Base-by-base conservation (phyloP, 2,797 vertebrate genomes). In the Sebastes flavidus region DNA sequence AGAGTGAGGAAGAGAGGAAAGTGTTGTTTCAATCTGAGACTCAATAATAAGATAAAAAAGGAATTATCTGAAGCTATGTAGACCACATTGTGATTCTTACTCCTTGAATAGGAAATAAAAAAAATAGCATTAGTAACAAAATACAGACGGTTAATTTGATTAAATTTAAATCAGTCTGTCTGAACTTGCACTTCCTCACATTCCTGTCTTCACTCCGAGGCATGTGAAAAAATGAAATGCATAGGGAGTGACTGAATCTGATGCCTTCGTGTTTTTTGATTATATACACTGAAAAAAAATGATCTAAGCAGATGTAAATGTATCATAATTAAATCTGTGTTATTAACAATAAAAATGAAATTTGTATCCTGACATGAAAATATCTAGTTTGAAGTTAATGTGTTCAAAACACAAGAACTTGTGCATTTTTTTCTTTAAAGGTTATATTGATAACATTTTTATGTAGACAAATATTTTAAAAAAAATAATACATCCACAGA, bases 1-100 rank as follows among this genome's bases (percentile, higher is more conserved):
- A 86, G 27, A 80, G 58, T 3, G 87, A 92, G 14, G 87, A 88
- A 6, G 90, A 89, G 3, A 84, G 36, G 56, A 88, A 88, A 18
- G 72, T 72, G 42, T 75, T 16, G 2, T 89, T 90, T 75, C 65
- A 77, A 2, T 90, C 86, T 4, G 72, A 87, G 75, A 75, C 77
- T 60, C 73, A 73, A 18, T 46, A 46, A 42, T 6, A 25, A 62
- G 36, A 38, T 0, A 38, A 38, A 13, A 38, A 13, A 5, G 2
- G 1, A 36, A 4, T 12, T 38, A 38, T 8, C 14, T 29, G 20
- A 29, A 18, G 59, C 3, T 52, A 3, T 2, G 11, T 18, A 6
- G 24, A 72, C 8, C n/a, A 32, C 25, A 27, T 13, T 67, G 34
- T 63, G 12, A 32, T 62, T 62, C 25, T 38, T 20, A 22, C 32